Evolutionary conservation across 2,888 invertebrate species (phyloP).

Genomic region (Tanypteryx hageni): DNA sequence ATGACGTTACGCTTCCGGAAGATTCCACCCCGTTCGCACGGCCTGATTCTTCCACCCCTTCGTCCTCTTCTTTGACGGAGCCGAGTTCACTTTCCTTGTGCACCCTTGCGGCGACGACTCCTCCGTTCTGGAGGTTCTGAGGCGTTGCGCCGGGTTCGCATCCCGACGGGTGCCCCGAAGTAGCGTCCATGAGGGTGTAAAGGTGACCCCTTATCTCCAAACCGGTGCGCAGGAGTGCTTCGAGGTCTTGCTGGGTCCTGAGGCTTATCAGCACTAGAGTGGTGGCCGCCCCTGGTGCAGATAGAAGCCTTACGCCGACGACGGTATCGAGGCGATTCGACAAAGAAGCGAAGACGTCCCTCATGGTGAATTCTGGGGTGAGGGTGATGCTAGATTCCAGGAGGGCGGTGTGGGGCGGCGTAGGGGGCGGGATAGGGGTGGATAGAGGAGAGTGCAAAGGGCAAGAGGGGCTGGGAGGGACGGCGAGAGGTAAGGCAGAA

Average conservation of each 20-base stretch:
- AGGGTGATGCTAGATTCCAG: constrained; percentile 67
- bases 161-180: not conserved
- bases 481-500: not conserved
- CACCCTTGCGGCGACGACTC: constrained; percentile 71
- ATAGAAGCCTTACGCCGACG: constrained; percentile 68
- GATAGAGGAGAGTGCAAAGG: constrained; percentile 11
- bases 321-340: constrained; percentile 72
- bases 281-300: constrained; percentile 66
- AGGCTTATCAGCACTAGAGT: constrained; percentile 72
- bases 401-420: constrained; percentile 66
- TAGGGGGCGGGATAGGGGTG: not conserved
- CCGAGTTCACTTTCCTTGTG: constrained; percentile 72
- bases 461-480: constrained; percentile 26
- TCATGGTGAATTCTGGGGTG: constrained; percentile 70
- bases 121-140: constrained; percentile 70
- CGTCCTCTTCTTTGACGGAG: constrained; percentile 72
- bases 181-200: constrained; percentile 69
- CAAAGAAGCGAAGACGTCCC: constrained; percentile 73
- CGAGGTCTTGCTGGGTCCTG: constrained; percentile 70
- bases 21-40: constrained; percentile 64
- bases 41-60: constrained; percentile 68
- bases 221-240: constrained; percentile 70
- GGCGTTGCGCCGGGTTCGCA: too few relatives aligned
- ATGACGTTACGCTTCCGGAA: constrained; percentile 65
- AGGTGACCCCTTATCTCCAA: constrained; percentile 70